Conservation (phyloP, 2,113 vertebrate genomes). For the Protomyctophum bolini region DNA sequence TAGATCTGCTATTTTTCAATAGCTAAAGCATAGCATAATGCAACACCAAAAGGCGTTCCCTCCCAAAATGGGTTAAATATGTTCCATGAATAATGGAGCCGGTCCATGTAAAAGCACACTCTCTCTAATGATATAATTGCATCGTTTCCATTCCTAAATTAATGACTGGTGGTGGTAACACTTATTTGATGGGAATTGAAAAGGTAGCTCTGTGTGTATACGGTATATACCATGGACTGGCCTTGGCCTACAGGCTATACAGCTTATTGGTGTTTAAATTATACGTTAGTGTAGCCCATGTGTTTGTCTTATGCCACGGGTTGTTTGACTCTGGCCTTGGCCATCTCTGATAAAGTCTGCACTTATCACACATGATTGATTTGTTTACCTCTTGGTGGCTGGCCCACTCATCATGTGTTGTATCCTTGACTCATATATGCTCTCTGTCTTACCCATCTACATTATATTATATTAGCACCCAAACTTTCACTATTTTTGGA, state of each 20-base stretch:
- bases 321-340: conserved; percentile 22
- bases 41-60: too few species aligned
- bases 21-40: too few species aligned
- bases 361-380: conserved; percentile 51
- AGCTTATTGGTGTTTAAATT: background rate
- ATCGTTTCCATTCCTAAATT: conserved; percentile 3
- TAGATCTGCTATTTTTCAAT: too few species aligned
- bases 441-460: background rate
- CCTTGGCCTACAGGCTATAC: background rate
- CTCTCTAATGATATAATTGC: conserved; percentile 39
- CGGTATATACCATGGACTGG: background rate
- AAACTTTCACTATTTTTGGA: background rate
- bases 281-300: background rate
- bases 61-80: too few species aligned
- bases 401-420: conserved; percentile 49
- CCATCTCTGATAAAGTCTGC: conserved; percentile 31
- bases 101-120: conserved; percentile 39
- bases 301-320: conserved; percentile 7
- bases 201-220: background rate
- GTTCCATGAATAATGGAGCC: conserved; percentile 46
- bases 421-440: conserved; percentile 39
- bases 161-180: background rate
- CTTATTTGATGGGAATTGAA: conserved; percentile 7
- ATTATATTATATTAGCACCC: background rate
- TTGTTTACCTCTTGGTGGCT: conserved; percentile 36